phyloP scores from a whole-genome alignment of 2,797 vertebrate genomes.

The Austrolebias charrua region DNA sequence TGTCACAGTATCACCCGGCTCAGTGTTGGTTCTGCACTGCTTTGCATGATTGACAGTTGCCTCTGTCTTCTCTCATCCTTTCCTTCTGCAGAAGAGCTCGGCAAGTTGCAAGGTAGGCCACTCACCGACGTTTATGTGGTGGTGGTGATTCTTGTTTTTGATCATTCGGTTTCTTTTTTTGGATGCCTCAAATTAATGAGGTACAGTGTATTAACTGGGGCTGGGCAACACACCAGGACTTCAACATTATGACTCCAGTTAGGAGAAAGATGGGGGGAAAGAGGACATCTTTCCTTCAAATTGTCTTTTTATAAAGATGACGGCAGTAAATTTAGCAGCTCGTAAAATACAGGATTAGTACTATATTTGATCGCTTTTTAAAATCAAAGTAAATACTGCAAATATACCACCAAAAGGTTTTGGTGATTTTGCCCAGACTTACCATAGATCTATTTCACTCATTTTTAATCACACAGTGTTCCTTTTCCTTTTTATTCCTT shows the following conservation, averaged over 20 bases:
- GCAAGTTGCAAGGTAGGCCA: constrained; percentile 81
- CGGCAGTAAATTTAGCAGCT: background rate
- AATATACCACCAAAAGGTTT: background rate
- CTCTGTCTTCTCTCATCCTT: constrained; percentile 76
- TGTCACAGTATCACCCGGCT: constrained; percentile 44
- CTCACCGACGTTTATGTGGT: constrained; percentile 66
- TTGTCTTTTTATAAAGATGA: background rate
- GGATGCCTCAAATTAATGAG: constrained; percentile 12
- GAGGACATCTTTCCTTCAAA: background rate
- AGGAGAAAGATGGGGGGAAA: background rate
- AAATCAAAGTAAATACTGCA: too few relatives aligned
- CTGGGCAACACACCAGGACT: constrained; percentile 43
- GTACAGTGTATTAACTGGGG: constrained; percentile 26
- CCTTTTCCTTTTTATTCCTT: constrained; percentile 7
- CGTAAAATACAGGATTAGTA: too few relatives aligned
- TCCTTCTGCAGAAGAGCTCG: constrained; percentile 78
- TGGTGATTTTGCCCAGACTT: constrained; percentile 52
- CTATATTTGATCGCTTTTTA: too few relatives aligned
- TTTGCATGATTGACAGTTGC: constrained; percentile 85
- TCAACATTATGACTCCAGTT: background rate
- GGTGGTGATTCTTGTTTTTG: constrained; percentile 46
- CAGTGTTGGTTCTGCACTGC: constrained; percentile 61
- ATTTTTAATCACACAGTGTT: constrained; percentile 28
- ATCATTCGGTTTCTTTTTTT: constrained; percentile 31
- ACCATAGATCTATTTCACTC: constrained; percentile 18